Percentiles rank a stretch among this genome's conserved stretches.
Conservation (phyloP, 2,888 invertebrate genomes). For the Drosophila mimica region DNA sequence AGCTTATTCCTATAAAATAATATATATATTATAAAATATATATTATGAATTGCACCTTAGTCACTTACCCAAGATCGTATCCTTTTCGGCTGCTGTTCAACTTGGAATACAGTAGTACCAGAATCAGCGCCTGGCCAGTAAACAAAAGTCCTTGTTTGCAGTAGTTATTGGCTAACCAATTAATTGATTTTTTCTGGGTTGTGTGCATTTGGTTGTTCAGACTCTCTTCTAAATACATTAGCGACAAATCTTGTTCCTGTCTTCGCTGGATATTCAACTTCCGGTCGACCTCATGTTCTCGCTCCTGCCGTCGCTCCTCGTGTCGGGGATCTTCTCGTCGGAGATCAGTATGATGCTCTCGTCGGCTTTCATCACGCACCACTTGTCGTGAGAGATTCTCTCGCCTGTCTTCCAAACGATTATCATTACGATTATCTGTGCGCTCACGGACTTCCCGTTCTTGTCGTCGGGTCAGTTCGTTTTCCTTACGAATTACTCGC, state of each 20-base stretch:
- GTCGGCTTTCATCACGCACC: not conserved
- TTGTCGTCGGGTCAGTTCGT: not conserved
- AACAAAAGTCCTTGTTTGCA: slow-evolving; percentile 52
- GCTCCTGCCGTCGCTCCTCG: slow-evolving; percentile 18
- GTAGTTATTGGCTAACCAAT: slow-evolving; percentile 35
- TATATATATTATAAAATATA: too few relatives aligned
- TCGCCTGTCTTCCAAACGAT: not conserved
- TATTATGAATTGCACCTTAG: too few relatives aligned
- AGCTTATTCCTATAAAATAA: slow-evolving; percentile 39
- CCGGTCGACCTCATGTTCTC: not conserved
- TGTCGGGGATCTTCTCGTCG: slow-evolving; percentile 7
- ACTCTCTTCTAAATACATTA: not conserved
- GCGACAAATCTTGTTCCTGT: slow-evolving; percentile 1
- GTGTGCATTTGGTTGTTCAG: not conserved
- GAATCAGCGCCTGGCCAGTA: slow-evolving; percentile 45
- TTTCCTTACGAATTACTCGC: not conserved
- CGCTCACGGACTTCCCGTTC: slow-evolving; percentile 4
- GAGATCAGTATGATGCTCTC: not conserved
- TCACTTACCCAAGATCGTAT: slow-evolving; percentile 42
- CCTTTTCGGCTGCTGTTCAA: slow-evolving; percentile 46
- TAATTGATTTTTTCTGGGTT: slow-evolving; percentile 5
- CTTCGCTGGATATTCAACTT: not conserved
- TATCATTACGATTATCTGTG: not conserved
- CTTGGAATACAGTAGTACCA: slow-evolving; percentile 52
- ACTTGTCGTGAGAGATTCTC: not conserved